Evolutionary conservation across 2,797 vertebrate genomes (phyloP), one percentile per base, ranked within the genome.

Genomic region (Astyanax mexicanus): DNA sequence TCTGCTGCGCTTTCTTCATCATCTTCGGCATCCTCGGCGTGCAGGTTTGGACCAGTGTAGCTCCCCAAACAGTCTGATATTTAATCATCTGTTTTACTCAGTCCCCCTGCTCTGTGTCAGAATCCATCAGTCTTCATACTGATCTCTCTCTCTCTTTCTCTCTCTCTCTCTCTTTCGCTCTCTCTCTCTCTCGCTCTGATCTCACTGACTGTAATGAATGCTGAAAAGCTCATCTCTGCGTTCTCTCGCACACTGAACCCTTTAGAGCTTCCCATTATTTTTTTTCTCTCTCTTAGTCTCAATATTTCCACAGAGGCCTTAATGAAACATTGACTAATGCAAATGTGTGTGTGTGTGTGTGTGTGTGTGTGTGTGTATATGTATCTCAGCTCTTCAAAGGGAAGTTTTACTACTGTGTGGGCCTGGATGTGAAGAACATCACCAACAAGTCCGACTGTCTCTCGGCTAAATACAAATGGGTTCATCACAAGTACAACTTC

Each of bases 401-500:
- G 17, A 99, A 99, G 86, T 98, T 99, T 91, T 99, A 93, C 91
- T 96, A 99, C 87, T 99, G 97, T 47, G 89, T 96, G 77, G 97
- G 97, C 0, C 86, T 95, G 0, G 96, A 99, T 75, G 95, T 96
- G 80, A 96, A 96, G 84, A 98, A 99, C 84, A 95, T 99, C 88
- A 98, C 97, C 57, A 99, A 98, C 90, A 95, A 95, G 52, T 97
- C 97, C 0, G 97, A 98, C 90, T 99, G 98, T 0, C 40, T 97
- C 82, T 91, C 94, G 0, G 94, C 95, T 87, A 96, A 90, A 88
- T 96, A 97, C 88, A 94, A 95, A 88, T 99, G 98, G 98, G 94
- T 98, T 61, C 96, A 98, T 83, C 96, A 97, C 90, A 99, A 99
- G 61, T 99, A 99, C 88, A 99, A 99, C 90, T 99, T 99, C 0